These are phyloP conservation scores for Trachymyrmex cornetzi DNA, from an alignment of 1,140 invertebrate genomes.

Conservation along the genomic window DNA sequence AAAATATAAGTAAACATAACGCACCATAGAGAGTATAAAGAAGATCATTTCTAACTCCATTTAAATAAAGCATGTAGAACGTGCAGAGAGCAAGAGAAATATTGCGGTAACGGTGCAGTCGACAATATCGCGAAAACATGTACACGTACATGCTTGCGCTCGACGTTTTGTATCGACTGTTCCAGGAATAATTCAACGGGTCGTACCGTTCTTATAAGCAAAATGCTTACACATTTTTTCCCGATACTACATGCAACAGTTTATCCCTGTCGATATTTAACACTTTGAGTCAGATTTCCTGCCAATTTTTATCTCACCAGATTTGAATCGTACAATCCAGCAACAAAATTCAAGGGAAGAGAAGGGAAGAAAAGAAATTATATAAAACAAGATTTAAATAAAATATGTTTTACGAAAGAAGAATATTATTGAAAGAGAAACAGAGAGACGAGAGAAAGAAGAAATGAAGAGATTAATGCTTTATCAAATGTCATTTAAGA, in stretches of 20 bases:
- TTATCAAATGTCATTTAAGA: not conserved
- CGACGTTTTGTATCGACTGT: constrained; percentile 40
- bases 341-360: not conserved
- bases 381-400: not conserved
- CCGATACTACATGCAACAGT: not conserved
- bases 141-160: constrained; percentile 2
- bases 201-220: not conserved
- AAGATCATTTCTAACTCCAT: constrained; percentile 3
- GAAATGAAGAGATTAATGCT: not conserved
- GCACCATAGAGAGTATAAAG: not conserved
- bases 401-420: not conserved
- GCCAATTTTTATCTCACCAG: not conserved
- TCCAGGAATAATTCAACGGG: constrained; percentile 33
- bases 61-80: constrained; percentile 41
- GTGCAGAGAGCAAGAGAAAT: constrained; percentile 39
- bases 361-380: not conserved
- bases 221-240: constrained; percentile 23
- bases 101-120: constrained; percentile 37
- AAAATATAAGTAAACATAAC: not conserved
- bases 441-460: not conserved
- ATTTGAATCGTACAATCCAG: not conserved
- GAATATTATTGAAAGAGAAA: not conserved
- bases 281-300: not conserved
- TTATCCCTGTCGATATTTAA: not conserved
- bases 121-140: constrained; percentile 50